Evolutionary conservation across 1,140 invertebrate genomes (phyloP).

Genomic region (Drosophila murphyi): DNA sequence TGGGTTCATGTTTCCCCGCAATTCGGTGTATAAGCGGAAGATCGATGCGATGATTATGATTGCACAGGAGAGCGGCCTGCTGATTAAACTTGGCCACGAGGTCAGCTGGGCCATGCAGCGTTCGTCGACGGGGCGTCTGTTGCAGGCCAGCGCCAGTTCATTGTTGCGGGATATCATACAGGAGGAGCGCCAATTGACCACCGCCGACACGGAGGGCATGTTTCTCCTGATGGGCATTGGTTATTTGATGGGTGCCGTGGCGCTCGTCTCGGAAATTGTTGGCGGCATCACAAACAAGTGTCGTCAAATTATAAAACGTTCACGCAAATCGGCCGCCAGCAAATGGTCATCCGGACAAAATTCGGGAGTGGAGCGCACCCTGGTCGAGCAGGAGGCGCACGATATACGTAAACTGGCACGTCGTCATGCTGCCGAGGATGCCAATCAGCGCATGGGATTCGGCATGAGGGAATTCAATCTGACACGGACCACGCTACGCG

Average conservation of each 20-base stretch:
- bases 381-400: constrained; percentile 52
- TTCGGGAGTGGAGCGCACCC: constrained; percentile 42
- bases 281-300: constrained; percentile 88
- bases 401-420: constrained; percentile 54
- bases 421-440: constrained; percentile 56
- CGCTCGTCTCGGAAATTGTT: constrained; percentile 87
- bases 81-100: constrained; percentile 88
- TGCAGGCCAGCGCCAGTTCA: constrained; percentile 85
- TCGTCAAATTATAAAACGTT: constrained; percentile 74
- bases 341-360: constrained; percentile 65
- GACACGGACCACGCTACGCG: constrained; percentile 70
- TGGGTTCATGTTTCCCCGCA: constrained; percentile 86
- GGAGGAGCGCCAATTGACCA: constrained; percentile 89
- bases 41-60: constrained; percentile 87
- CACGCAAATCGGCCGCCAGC: constrained; percentile 64
- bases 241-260: constrained; percentile 86
- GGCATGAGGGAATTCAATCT: constrained; percentile 75
- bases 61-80: constrained; percentile 87
- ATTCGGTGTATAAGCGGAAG: constrained; percentile 87
- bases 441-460: constrained; percentile 54
- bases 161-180: constrained; percentile 76
- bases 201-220: constrained; percentile 92
- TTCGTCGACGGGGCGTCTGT: constrained; percentile 86
- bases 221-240: constrained; percentile 89
- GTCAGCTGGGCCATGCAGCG: constrained; percentile 89